Percentiles rank a stretch among this genome's conserved stretches.
phyloP scores from a whole-genome alignment of 2,888 invertebrate genomes.

The Leptopilina syphax region DNA sequence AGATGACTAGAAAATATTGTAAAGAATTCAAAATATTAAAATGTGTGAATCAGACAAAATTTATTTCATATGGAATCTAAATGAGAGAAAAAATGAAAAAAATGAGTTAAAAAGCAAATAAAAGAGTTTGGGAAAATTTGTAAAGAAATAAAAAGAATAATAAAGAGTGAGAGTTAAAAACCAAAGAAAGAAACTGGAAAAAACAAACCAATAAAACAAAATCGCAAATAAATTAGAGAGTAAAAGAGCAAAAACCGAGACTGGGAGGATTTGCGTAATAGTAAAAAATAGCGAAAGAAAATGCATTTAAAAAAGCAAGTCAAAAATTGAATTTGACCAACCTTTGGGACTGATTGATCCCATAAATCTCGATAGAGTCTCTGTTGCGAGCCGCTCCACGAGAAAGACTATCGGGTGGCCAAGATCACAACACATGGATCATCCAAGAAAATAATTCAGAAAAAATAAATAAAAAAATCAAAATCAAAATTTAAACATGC shows the following conservation, averaged over 20 bases:
- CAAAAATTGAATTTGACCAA: conserved; percentile 68
- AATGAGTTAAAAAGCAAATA: not conserved
- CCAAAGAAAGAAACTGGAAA: no score
- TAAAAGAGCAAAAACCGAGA: not conserved
- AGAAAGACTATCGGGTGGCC: conserved; percentile 82
- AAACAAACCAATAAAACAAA: not conserved
- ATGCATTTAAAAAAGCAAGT: not conserved
- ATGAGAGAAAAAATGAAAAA: not conserved
- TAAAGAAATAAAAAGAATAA: not conserved
- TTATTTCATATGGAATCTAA: not conserved
- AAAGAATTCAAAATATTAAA: no score
- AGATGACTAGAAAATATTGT: not conserved
- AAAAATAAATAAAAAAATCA: conserved; percentile 49
- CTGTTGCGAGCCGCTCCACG: conserved; percentile 90
- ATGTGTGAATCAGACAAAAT: no score
- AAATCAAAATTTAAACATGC: conserved; percentile 61
- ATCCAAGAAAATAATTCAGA: conserved; percentile 67
- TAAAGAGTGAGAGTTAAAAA: no score
- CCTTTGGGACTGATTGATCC: conserved; percentile 79
- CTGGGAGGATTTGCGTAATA: not conserved
- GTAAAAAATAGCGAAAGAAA: not conserved
- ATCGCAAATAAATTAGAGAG: not conserved
- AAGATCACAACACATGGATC: conserved; percentile 57
- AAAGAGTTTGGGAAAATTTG: not conserved
- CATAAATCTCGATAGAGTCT: conserved; percentile 84